phyloP scores from a whole-genome alignment of 2,797 vertebrate species.

The Avahi laniger region DNA sequence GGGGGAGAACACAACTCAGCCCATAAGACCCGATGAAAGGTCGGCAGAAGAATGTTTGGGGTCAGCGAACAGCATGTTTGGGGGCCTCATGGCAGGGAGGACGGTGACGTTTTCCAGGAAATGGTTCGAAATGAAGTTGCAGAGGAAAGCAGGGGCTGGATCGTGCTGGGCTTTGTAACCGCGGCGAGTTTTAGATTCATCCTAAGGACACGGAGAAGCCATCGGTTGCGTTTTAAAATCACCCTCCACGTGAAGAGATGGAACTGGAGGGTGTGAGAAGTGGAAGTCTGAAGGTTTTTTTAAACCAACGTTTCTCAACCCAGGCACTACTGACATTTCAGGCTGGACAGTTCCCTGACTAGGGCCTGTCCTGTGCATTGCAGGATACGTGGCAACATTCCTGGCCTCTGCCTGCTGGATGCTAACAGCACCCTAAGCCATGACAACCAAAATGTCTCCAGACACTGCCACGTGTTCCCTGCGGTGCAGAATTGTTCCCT shows the following conservation, averaged over 20 bases:
- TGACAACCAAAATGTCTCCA: not conserved
- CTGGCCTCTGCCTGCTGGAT: not conserved
- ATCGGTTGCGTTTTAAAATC: not conserved
- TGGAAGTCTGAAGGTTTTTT: not conserved
- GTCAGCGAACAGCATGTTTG: accelerated
- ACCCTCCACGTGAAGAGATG: not conserved
- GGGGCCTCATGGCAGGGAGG: not conserved
- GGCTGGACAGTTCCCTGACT: not conserved
- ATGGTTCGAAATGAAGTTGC: not conserved
- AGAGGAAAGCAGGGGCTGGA: not conserved
- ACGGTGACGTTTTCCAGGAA: not conserved
- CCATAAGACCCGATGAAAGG: no score
- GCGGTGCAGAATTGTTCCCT: not conserved
- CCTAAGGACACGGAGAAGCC: not conserved
- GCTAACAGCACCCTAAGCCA: not conserved
- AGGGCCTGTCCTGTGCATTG: no score
- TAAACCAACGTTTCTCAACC: not conserved
- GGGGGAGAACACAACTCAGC: not conserved
- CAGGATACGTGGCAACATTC: no score
- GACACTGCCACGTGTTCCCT: not conserved
- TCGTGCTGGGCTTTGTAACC: not conserved
- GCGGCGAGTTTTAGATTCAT: not conserved
- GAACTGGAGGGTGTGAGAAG: not conserved
- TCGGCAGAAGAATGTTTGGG: accelerated
- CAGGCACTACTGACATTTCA: accelerated